Conservation (phyloP, 1,140 invertebrate species). For the Leptinotarsa lineolata region DNA sequence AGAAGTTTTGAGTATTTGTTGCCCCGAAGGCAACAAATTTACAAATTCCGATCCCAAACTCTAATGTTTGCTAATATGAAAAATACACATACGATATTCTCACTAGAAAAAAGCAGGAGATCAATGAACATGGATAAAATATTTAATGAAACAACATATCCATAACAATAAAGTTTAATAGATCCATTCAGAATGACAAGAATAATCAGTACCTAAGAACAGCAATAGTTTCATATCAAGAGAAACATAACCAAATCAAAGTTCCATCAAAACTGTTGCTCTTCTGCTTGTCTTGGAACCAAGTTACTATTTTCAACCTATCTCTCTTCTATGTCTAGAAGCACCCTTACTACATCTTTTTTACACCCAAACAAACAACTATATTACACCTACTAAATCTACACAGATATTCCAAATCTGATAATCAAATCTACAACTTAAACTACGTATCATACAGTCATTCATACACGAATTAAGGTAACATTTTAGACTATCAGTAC, state of each 20-base stretch:
- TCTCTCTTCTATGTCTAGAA: constrained; percentile 9
- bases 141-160: constrained; percentile 6
- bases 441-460: neutral
- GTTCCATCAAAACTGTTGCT: neutral
- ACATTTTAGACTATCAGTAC: constrained; percentile 39
- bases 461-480: constrained; percentile 13
- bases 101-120: too few species aligned
- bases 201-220: constrained; percentile 29
- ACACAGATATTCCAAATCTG: neutral
- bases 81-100: too few species aligned
- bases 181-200: constrained; percentile 40
- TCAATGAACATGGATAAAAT: too few species aligned
- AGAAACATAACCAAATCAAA: too few species aligned
- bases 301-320: neutral
- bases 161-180: constrained; percentile 51
- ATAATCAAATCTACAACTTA: constrained; percentile 7
- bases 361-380: constrained; percentile 34
- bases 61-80: too few species aligned
- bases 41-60: too few species aligned
- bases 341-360: constrained; percentile 32
- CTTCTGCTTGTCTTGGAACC: neutral
- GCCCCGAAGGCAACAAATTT: too few species aligned
- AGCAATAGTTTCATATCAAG: neutral
- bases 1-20: too few species aligned
- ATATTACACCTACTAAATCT: constrained; percentile 27